Conservation (phyloP, 2,888 invertebrate genomes). For the Phengaris arion region DNA sequence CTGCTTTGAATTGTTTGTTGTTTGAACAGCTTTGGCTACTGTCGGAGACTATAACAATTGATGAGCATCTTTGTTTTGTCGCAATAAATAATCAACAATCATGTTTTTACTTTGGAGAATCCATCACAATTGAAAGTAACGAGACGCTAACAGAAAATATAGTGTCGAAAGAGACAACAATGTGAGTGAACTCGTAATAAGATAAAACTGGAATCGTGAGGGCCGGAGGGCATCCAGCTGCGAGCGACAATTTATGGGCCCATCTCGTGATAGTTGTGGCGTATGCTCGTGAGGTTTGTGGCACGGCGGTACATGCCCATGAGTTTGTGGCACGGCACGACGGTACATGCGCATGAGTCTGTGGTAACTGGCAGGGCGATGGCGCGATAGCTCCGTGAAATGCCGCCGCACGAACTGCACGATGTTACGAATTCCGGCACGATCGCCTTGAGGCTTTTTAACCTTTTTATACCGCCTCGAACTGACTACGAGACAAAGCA, state of each 20-base stretch:
- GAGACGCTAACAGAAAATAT: neutral
- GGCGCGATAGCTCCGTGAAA: slow-evolving; percentile 72
- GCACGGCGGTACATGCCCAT: slow-evolving; percentile 58
- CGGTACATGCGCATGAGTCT: slow-evolving; percentile 31
- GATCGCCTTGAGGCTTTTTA: slow-evolving; percentile 54
- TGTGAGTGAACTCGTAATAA: slow-evolving; percentile 29
- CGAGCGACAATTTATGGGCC: slow-evolving; percentile 67
- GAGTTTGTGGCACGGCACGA: neutral
- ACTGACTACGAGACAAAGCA: slow-evolving; percentile 35
- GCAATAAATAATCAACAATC: neutral
- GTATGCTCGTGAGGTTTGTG: slow-evolving; percentile 73
- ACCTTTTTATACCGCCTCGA: slow-evolving; percentile 39
- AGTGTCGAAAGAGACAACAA: slow-evolving; percentile 31
- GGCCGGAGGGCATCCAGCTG: slow-evolving; percentile 63
- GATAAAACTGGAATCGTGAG: slow-evolving; percentile 45
- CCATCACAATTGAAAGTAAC: neutral
- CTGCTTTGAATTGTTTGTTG: slow-evolving; percentile 11
- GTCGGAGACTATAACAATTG: neutral
- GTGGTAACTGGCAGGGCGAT: slow-evolving; percentile 40
- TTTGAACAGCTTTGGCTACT: neutral
- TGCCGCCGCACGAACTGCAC: slow-evolving; percentile 72
- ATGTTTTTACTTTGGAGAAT: neutral
- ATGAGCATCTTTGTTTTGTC: neutral
- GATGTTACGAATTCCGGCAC: slow-evolving; percentile 63
- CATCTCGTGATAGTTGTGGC: slow-evolving; percentile 58